These are phyloP conservation scores for Polyommatus iphigenia DNA, from an alignment of 2,888 invertebrate genomes.

Conservation along the genomic window DNA sequence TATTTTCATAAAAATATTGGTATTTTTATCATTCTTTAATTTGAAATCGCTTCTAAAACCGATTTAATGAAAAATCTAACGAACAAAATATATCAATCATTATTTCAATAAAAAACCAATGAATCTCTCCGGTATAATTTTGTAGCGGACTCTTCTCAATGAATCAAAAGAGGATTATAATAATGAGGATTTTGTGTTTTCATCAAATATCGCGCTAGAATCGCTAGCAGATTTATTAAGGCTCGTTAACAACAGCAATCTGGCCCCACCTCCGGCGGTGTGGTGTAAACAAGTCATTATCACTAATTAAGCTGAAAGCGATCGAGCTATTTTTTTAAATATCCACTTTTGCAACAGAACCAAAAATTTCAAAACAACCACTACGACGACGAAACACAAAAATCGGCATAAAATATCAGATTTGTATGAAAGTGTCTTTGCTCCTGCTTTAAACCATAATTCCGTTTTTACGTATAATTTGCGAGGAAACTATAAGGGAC, in stretches of 20 bases:
- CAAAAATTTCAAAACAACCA: background rate
- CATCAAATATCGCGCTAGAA: conserved; percentile 49
- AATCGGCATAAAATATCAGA: too few relatives aligned
- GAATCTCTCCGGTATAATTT: background rate
- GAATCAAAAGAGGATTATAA: background rate
- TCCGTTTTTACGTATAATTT: too few relatives aligned
- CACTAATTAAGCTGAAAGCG: background rate
- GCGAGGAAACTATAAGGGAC: too few relatives aligned
- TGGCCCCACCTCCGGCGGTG: conserved; percentile 46
- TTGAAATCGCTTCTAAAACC: background rate
- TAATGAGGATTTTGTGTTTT: conserved; percentile 39
- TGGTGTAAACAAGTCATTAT: conserved; percentile 13
- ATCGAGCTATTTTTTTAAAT: background rate
- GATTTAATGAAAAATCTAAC: background rate
- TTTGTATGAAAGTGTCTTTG: too few relatives aligned
- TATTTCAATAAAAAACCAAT: conserved; percentile 6
- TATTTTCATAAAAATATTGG: too few relatives aligned
- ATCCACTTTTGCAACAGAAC: too few relatives aligned
- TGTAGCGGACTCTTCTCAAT: background rate
- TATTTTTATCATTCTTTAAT: too few relatives aligned
- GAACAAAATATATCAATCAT: background rate
- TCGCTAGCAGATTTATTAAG: conserved; percentile 57
- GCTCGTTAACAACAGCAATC: conserved; percentile 61
- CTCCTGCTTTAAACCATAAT: too few relatives aligned
- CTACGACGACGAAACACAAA: background rate